These are phyloP conservation scores for Halictus rubicundus DNA, from an alignment of 1,140 invertebrate genomes.

Conservation along the genomic window DNA sequence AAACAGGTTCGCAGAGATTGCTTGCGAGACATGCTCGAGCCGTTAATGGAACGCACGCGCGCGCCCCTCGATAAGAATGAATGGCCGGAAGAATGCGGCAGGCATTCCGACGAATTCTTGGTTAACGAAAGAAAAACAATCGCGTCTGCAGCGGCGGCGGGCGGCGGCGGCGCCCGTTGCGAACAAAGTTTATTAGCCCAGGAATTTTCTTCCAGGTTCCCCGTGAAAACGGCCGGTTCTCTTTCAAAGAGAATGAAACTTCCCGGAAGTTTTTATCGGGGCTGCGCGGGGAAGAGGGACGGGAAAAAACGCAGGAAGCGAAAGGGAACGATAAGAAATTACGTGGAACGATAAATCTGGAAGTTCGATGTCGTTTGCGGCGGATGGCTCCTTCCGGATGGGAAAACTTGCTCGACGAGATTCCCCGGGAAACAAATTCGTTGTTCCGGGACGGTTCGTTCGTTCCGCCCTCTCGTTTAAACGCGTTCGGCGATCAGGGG, in stretches of 20 bases:
- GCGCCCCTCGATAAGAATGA: too few species aligned
- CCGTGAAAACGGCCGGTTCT: not conserved
- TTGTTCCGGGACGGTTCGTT: not conserved
- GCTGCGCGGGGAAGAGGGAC: too few species aligned
- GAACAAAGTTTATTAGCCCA: not conserved
- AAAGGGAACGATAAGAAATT: slow-evolving; percentile 9
- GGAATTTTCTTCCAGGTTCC: not conserved
- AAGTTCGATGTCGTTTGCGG: slow-evolving; percentile 5
- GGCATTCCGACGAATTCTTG: not conserved
- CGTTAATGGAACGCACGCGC: not conserved
- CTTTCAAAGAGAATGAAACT: not conserved
- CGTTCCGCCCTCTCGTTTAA: not conserved
- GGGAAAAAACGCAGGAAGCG: not conserved
- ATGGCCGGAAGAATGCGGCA: not conserved
- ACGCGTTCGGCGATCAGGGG: too few species aligned
- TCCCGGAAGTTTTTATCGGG: not conserved
- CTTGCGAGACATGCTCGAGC: not conserved
- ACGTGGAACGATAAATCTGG: slow-evolving; percentile 27
- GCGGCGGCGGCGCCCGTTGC: too few species aligned
- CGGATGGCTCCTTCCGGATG: too few species aligned
- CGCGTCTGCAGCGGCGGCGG: not conserved
- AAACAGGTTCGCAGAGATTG: too few species aligned
- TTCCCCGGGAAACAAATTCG: slow-evolving; percentile 27
- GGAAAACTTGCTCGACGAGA: slow-evolving; percentile 3
- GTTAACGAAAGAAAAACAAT: not conserved